Conservation (phyloP, 2,113 vertebrate genomes). For the Felis chaus region DNA sequence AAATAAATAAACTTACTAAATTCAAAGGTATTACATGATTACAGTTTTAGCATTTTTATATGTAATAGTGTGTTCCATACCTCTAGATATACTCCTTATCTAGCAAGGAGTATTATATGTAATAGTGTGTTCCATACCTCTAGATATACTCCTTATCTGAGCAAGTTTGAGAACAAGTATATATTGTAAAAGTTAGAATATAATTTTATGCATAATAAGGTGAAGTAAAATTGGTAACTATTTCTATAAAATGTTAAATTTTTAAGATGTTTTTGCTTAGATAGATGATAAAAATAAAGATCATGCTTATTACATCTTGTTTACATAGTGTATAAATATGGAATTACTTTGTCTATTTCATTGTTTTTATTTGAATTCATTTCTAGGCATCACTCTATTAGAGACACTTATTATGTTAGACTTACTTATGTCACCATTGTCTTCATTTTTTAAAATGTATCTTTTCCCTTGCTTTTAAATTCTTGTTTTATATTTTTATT, state of each 20-base stretch:
- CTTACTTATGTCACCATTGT: neutral
- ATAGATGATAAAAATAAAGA: neutral
- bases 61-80: neutral
- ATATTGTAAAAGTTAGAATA: neutral
- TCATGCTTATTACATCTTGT: neutral
- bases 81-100: neutral
- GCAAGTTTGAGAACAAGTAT: neutral
- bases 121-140: neutral
- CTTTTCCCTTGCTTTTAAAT: neutral
- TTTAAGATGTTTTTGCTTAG: neutral
- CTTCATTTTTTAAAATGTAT: neutral
- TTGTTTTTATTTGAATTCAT: neutral
- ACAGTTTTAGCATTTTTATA: neutral
- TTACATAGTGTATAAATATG: neutral
- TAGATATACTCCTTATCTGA: neutral
- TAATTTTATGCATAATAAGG: neutral
- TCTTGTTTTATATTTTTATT: neutral
- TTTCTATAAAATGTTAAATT: neutral
- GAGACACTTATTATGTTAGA: neutral
- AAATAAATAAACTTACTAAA: neutral
- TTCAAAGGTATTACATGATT: neutral
- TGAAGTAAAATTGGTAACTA: neutral
- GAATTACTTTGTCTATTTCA: neutral
- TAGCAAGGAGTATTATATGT: neutral
- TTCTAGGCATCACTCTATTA: neutral